These are phyloP conservation scores for Leptura quadrifasciata DNA, from an alignment of 2,888 invertebrate genomes.

Conservation along the genomic window DNA sequence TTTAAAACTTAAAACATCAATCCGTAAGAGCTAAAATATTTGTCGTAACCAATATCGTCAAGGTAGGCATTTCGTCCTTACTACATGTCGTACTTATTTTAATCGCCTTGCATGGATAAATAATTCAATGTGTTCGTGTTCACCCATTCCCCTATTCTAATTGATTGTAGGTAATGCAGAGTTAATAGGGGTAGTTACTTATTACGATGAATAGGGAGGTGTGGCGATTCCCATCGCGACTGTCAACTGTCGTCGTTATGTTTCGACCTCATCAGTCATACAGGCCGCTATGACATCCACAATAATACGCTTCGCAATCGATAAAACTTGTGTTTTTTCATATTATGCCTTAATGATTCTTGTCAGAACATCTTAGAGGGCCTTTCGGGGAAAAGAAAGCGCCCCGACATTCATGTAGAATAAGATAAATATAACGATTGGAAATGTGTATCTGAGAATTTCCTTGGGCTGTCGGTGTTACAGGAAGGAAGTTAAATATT, in stretches of 20 bases:
- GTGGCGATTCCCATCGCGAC: constrained; percentile 64
- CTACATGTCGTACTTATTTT: constrained; percentile 13
- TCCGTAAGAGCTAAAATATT: too few species aligned
- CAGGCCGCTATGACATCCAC: constrained; percentile 38
- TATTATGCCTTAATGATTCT: constrained; percentile 47
- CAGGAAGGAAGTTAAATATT: constrained; percentile 20
- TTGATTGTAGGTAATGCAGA: constrained; percentile 47
- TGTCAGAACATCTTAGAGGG: constrained; percentile 39
- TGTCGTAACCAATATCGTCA: background rate
- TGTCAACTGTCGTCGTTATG: constrained; percentile 60
- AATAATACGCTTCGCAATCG: constrained; percentile 38
- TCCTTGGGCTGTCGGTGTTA: constrained; percentile 11
- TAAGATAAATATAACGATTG: constrained; percentile 46
- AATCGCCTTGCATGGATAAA: background rate
- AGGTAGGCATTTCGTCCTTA: background rate
- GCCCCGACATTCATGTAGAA: background rate
- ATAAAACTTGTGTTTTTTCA: constrained; percentile 46
- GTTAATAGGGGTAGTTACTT: constrained; percentile 61
- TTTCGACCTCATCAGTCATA: constrained; percentile 69
- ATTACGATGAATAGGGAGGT: constrained; percentile 57
- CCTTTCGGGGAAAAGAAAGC: background rate
- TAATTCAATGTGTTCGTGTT: constrained; percentile 36
- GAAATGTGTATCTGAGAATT: constrained; percentile 44
- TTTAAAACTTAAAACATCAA: too few species aligned
- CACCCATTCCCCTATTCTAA: constrained; percentile 36